Conservation (phyloP, 30 jellyfish, hydroid and myxozoan genomes). For the Mastigias papua region DNA sequence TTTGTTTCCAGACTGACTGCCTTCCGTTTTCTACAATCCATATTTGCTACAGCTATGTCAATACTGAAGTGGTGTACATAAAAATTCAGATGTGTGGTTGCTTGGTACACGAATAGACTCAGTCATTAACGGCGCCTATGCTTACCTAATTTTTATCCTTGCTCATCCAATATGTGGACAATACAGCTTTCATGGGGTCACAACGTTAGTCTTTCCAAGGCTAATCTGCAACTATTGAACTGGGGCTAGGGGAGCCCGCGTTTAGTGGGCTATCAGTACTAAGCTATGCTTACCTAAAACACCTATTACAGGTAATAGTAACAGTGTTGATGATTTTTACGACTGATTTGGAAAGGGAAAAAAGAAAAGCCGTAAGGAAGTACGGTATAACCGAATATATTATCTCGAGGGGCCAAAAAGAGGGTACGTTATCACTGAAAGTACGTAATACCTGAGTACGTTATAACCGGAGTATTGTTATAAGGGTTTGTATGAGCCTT, state of each 20-base stretch:
- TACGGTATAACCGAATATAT: neutral
- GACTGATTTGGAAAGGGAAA: too few species aligned
- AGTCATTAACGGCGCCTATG: neutral
- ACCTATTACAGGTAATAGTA: neutral
- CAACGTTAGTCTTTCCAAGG: too few species aligned
- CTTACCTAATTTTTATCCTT: neutral
- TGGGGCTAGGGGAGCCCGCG: too few species aligned
- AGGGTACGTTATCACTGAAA: neutral
- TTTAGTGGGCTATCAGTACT: too few species aligned
- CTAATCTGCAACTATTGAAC: too few species aligned
- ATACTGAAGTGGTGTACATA: neutral
- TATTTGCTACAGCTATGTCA: neutral
- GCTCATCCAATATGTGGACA: too few species aligned
- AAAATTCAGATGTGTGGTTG: neutral
- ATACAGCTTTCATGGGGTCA: too few species aligned
- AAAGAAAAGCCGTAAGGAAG: neutral
- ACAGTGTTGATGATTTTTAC: neutral
- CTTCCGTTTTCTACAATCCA: conserved; percentile 8
- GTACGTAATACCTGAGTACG: neutral
- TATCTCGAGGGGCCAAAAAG: neutral
- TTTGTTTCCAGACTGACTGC: conserved; percentile 37
- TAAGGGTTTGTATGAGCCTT: conserved; percentile 25
- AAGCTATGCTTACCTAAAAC: too few species aligned
- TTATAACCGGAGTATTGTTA: neutral
- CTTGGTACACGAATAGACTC: neutral